phyloP scores from a whole-genome alignment of 2,113 vertebrate genomes.

The Cricetomys ansorgei region DNA sequence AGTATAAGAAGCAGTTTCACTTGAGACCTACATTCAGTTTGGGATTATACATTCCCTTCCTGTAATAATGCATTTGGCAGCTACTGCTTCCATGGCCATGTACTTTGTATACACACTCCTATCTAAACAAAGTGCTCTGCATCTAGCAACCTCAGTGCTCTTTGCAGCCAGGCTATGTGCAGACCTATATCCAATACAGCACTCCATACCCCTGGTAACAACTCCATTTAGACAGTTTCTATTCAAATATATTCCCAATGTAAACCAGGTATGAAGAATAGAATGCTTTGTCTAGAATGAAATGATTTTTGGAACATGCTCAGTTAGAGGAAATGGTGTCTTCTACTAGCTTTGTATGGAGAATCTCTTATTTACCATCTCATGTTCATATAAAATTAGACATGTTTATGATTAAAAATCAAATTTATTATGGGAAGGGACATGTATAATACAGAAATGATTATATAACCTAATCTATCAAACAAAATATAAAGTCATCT shows the following conservation, averaged over 20 bases:
- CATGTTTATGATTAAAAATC: neutral
- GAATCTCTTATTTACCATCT: neutral
- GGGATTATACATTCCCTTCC: neutral
- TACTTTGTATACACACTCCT: neutral
- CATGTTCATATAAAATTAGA: accelerated
- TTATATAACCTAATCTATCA: neutral
- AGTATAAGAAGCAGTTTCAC: neutral
- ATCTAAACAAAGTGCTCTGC: neutral
- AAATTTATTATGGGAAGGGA: accelerated
- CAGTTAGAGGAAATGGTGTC: neutral
- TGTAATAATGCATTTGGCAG: neutral
- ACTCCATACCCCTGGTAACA: neutral
- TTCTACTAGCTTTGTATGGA: neutral
- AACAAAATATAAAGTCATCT: neutral
- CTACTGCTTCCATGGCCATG: accelerated
- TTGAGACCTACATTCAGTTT: neutral
- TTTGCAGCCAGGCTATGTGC: neutral
- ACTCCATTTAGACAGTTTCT: no score
- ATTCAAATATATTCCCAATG: neutral
- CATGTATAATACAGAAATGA: no score
- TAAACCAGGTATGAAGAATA: neutral
- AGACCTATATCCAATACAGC: neutral
- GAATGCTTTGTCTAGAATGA: neutral
- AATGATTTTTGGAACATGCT: neutral
- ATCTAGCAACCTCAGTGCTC: neutral